These are phyloP conservation scores for Muntiacus muntjak DNA, from an alignment of 2,113 vertebrate genomes.

Conservation along the genomic window DNA sequence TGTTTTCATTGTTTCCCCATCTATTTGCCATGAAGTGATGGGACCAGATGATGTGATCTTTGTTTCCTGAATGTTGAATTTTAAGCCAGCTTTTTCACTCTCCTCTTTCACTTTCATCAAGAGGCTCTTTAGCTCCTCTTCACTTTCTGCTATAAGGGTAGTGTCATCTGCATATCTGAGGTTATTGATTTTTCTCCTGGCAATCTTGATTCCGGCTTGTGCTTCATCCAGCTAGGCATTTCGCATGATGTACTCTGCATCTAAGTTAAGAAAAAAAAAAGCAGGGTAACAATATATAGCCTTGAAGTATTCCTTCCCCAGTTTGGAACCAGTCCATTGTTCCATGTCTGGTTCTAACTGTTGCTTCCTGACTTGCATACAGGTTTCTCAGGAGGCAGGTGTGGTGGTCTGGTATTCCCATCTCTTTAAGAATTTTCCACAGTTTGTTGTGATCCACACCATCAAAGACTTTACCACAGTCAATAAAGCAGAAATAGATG, in stretches of 20 bases:
- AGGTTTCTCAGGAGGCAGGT: neutral
- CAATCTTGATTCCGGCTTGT: neutral
- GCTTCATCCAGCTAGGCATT: neutral
- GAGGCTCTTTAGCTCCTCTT: neutral
- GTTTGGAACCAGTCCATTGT: neutral
- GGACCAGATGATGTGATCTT: neutral
- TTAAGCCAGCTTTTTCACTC: neutral
- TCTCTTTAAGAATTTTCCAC: neutral
- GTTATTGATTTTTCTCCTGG: neutral
- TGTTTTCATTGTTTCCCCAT: neutral
- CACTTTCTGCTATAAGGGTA: neutral
- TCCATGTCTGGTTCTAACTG: neutral
- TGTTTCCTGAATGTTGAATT: neutral
- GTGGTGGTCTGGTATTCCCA: neutral
- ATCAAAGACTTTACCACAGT: neutral
- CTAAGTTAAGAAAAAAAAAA: neutral
- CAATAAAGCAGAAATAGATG: neutral
- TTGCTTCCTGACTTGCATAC: neutral
- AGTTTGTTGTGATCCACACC: neutral
- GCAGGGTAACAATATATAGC: neutral
- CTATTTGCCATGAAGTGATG: neutral
- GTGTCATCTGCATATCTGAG: neutral
- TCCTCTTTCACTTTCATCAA: neutral
- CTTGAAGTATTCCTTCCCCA: neutral
- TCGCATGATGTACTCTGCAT: neutral